phyloP scores from a whole-genome alignment of 1,140 invertebrate species.

The Solen grandis region DNA sequence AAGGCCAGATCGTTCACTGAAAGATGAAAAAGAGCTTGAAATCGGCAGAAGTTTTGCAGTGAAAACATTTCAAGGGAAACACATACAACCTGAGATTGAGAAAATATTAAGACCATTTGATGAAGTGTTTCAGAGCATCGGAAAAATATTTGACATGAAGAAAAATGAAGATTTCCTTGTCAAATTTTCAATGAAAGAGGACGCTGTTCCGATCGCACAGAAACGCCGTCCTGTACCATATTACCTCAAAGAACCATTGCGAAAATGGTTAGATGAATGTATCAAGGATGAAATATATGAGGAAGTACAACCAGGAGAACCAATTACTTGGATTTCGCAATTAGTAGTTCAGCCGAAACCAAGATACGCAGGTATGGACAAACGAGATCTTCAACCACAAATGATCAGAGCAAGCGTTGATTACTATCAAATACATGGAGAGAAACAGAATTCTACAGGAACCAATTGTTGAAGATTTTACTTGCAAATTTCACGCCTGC shows the following conservation, averaged over 20 bases:
- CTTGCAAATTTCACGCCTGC: slow-evolving; percentile 44
- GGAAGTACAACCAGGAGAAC: slow-evolving; percentile 8
- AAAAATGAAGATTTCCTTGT: slow-evolving; percentile 26
- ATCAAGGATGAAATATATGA: slow-evolving; percentile 36
- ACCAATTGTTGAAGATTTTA: slow-evolving; percentile 50
- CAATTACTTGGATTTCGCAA: slow-evolving; percentile 30
- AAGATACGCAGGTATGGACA: slow-evolving; percentile 53
- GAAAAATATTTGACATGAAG: background rate
- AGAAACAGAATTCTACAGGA: slow-evolving; percentile 42
- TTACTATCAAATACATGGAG: slow-evolving; percentile 46
- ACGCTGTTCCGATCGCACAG: slow-evolving; percentile 3
- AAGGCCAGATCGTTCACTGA: background rate
- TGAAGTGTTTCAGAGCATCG: slow-evolving; percentile 14
- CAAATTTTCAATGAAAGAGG: slow-evolving; percentile 18
- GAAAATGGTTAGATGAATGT: slow-evolving; percentile 17
- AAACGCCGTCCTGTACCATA: slow-evolving; percentile 27
- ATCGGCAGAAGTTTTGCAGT: background rate
- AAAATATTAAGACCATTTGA: background rate
- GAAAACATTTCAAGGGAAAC: background rate
- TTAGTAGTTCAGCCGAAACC: slow-evolving; percentile 32
- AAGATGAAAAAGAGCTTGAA: background rate
- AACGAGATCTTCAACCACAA: slow-evolving; percentile 41
- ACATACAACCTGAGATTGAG: background rate
- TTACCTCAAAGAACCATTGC: slow-evolving; percentile 5
- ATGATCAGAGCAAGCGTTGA: slow-evolving; percentile 55